These are phyloP conservation scores for Centropristis striata DNA, from an alignment of 2,113 vertebrate species.

Conservation along the genomic window DNA sequence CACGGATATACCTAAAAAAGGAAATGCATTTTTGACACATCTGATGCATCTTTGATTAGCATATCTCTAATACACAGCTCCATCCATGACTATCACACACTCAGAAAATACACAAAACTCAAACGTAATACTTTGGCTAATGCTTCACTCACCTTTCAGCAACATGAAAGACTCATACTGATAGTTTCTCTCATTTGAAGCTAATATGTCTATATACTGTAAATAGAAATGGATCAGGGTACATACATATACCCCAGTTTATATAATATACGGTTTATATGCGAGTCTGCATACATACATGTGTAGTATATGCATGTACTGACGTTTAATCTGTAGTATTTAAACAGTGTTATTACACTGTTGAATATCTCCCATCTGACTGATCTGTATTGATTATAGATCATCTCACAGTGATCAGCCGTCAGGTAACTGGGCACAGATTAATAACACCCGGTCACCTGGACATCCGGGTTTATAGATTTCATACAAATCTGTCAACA, in stretches of 20 bases:
- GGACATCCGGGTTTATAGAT: conserved; percentile 10
- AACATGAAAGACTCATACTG: conserved; percentile 57
- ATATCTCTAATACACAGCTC: conserved; percentile 51
- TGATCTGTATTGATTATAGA: conserved; percentile 38
- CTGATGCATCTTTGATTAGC: conserved; percentile 70
- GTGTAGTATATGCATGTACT: conserved; percentile 34
- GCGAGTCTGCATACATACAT: conserved; percentile 25
- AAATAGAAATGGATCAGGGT: conserved; percentile 60
- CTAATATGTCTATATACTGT: conserved; percentile 63
- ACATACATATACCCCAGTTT: conserved; percentile 42
- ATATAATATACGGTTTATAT: conserved; percentile 54
- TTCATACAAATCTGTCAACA: conserved; percentile 19
- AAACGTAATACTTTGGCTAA: conserved; percentile 80
- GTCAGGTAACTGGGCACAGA: not conserved
- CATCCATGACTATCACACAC: conserved; percentile 53
- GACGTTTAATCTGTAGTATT: conserved; percentile 40
- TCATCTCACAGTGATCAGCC: conserved; percentile 50
- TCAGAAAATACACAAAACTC: conserved; percentile 53
- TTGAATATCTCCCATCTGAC: conserved; percentile 40
- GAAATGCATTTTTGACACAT: conserved; percentile 66
- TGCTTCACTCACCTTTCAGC: conserved; percentile 65
- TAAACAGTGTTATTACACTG: conserved; percentile 31
- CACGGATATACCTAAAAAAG: conserved; percentile 44
- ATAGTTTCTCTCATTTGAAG: conserved; percentile 64
- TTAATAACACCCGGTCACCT: conserved; percentile 6